A percentile compares a stretch with the other conserved stretches of the same genome.
These are phyloP conservation scores for Danio tinwini DNA, from an alignment of 2,797 vertebrate species.

Conservation along the genomic window DNA sequence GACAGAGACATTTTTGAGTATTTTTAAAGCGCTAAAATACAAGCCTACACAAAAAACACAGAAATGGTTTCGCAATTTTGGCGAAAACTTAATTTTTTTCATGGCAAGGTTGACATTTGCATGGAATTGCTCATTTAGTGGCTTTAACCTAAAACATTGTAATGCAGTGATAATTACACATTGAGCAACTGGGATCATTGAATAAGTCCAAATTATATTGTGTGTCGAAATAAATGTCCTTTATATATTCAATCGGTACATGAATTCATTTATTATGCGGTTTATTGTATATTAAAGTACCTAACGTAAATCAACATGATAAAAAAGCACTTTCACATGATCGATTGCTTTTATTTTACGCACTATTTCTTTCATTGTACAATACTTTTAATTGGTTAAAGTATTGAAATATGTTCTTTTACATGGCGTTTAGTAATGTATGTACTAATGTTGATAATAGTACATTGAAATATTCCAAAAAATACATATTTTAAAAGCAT, in stretches of 20 bases:
- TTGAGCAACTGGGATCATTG: background rate
- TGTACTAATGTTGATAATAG: background rate
- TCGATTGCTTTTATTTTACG: background rate
- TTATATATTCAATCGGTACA: background rate
- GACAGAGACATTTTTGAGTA: too few relatives aligned
- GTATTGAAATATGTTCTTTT: background rate
- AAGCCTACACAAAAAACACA: too few relatives aligned
- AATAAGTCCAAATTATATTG: too few relatives aligned
- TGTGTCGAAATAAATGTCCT: background rate
- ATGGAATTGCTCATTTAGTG: too few relatives aligned
- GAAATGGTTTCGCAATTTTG: too few relatives aligned
- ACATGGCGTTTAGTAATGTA: background rate
- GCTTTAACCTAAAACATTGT: background rate
- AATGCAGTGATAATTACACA: background rate
- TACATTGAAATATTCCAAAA: too few relatives aligned
- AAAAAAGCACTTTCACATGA: background rate
- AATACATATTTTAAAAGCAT: too few relatives aligned
- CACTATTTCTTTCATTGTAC: background rate
- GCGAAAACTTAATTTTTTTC: too few relatives aligned
- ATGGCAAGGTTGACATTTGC: too few relatives aligned
- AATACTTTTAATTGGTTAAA: background rate
- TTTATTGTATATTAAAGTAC: background rate
- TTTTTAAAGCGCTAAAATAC: too few relatives aligned
- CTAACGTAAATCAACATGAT: background rate
- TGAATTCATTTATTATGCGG: background rate